Evolutionary conservation across 1,140 invertebrate genomes (phyloP).

Genomic region (Achatina immaculata): DNA sequence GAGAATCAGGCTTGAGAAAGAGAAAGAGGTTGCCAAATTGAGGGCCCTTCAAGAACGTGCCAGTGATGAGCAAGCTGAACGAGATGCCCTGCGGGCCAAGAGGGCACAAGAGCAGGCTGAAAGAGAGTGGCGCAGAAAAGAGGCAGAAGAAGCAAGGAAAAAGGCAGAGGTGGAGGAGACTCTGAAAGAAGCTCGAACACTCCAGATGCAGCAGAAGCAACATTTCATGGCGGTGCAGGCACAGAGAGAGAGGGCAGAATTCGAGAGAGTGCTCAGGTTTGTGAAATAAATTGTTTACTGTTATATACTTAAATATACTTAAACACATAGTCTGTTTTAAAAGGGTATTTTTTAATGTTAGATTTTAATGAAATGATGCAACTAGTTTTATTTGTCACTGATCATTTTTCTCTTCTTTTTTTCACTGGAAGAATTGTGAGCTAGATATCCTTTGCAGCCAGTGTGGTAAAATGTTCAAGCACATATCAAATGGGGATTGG

Average conservation of each 20-base stretch:
- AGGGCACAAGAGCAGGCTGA: constrained; percentile 71
- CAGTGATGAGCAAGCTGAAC: constrained; percentile 69
- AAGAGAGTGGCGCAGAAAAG: constrained; percentile 71
- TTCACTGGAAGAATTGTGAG: too few relatives aligned
- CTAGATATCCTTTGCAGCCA: too few relatives aligned
- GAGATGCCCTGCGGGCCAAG: constrained; percentile 70
- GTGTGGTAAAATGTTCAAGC: too few relatives aligned
- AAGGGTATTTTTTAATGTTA: constrained; percentile 66
- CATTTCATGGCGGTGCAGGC: constrained; percentile 71
- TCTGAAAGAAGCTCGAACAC: constrained; percentile 66
- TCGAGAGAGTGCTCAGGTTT: constrained; percentile 70
- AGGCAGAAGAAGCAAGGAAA: constrained; percentile 66
- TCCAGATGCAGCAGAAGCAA: constrained; percentile 70
- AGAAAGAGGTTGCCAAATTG: constrained; percentile 69
- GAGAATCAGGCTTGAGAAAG: constrained; percentile 69
- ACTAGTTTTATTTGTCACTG: neutral
- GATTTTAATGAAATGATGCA: constrained; percentile 68
- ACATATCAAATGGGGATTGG: too few relatives aligned
- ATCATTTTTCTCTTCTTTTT: neutral
- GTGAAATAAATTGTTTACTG: constrained; percentile 26
- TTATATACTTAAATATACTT: too few relatives aligned
- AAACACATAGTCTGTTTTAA: too few relatives aligned
- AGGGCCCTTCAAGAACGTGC: constrained; percentile 70
- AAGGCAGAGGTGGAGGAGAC: constrained; percentile 67
- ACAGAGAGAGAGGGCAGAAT: constrained; percentile 69